Conservation (phyloP, 2,888 invertebrate species). For the Stictocephala bisonia region DNA sequence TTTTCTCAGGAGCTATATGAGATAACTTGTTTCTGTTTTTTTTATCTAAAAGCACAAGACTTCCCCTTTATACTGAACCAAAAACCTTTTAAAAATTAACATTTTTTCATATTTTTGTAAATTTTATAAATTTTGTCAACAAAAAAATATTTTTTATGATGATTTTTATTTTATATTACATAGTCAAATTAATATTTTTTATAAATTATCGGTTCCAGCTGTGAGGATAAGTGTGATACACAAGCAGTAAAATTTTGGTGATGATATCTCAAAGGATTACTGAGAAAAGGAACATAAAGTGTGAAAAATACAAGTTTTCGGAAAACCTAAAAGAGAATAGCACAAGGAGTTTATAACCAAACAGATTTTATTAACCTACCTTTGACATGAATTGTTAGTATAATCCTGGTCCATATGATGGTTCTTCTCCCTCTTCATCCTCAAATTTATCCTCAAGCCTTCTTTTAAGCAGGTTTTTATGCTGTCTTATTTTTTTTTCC, state of each 20-base stretch:
- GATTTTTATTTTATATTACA: neutral
- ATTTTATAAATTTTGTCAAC: neutral
- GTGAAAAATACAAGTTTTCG: constrained; percentile 26
- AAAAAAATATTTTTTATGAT: constrained; percentile 9
- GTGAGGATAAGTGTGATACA: constrained; percentile 6
- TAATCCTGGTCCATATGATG: constrained; percentile 16
- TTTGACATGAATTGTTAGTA: constrained; percentile 1
- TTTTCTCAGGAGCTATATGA: constrained; percentile 24
- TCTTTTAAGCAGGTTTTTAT: constrained; percentile 31
- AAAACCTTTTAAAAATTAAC: constrained; percentile 16
- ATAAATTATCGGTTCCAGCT: constrained; percentile 11
- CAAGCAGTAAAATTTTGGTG: constrained; percentile 14
- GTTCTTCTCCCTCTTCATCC: constrained; percentile 23
- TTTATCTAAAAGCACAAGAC: constrained; percentile 35
- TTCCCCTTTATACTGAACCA: constrained; percentile 8
- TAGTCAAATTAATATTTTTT: neutral
- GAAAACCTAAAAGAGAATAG: constrained; percentile 3
- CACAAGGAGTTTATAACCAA: too few relatives aligned
- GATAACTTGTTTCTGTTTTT: constrained; percentile 17
- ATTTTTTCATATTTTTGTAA: constrained; percentile 29
- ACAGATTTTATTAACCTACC: constrained; percentile 8
- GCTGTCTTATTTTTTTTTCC: constrained; percentile 17
- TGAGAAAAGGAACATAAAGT: constrained; percentile 31
- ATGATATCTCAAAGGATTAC: constrained; percentile 27
- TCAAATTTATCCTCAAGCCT: constrained; percentile 28